phyloP scores from a whole-genome alignment of 2,888 invertebrate genomes.

The Prosopocoilus inquinatus region DNA sequence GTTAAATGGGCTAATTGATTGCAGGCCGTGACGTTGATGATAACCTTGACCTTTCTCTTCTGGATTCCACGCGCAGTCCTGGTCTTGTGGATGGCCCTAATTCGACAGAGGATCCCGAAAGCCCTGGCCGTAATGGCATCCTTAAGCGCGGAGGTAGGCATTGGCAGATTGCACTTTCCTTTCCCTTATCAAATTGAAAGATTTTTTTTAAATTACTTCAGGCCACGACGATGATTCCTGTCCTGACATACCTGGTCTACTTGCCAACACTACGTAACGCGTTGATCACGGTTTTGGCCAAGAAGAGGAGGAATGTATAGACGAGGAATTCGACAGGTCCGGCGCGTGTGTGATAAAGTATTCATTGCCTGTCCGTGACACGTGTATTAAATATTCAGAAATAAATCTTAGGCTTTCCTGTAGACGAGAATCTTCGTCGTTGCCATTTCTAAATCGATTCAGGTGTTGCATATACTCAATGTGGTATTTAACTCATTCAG shows the following conservation, averaged over 20 bases:
- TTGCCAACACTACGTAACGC: conserved; percentile 19
- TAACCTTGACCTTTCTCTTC: conserved; percentile 44
- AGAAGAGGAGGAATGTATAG: conserved; percentile 4
- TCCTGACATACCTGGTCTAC: conserved; percentile 19
- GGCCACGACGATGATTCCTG: conserved; percentile 17
- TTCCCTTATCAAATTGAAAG: not conserved
- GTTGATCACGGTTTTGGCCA: conserved; percentile 11
- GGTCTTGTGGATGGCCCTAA: conserved; percentile 45
- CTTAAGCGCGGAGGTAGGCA: conserved; percentile 54
- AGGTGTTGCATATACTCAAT: no score
- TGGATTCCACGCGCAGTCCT: conserved; percentile 51
- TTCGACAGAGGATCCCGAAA: conserved; percentile 48
- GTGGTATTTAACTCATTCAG: no score
- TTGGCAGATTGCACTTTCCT: not conserved
- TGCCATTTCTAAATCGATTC: not conserved
- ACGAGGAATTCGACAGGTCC: not conserved
- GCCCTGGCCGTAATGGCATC: conserved; percentile 53
- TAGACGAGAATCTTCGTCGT: not conserved
- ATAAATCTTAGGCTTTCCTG: not conserved
- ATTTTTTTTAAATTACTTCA: conserved; percentile 9
- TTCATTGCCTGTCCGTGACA: no score
- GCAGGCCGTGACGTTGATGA: conserved; percentile 51
- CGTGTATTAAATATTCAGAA: not conserved
- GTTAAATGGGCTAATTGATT: conserved; percentile 24
- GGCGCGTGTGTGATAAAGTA: not conserved